A percentile compares a stretch with the other conserved stretches of the same genome.
These are phyloP conservation scores for Rhabdornis inornatus DNA, from an alignment of 2,113 vertebrate genomes.

Conservation along the genomic window DNA sequence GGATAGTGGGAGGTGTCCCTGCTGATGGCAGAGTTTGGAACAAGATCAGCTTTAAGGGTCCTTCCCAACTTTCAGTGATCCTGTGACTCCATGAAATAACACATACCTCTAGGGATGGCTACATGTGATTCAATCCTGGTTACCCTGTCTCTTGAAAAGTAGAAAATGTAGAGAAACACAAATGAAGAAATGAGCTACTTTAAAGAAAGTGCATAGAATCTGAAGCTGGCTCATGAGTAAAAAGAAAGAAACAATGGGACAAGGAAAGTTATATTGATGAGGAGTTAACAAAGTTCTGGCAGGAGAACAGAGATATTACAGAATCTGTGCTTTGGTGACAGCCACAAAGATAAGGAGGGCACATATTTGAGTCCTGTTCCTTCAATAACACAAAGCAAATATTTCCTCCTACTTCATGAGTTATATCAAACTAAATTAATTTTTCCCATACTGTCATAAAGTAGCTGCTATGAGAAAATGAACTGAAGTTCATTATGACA, in stretches of 20 bases:
- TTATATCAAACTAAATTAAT: background rate
- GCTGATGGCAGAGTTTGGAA: background rate
- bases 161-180: background rate
- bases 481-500: background rate
- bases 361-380: background rate
- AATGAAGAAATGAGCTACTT: background rate
- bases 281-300: background rate
- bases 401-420: background rate
- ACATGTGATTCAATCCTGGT: background rate
- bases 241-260: background rate
- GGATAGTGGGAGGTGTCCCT: background rate
- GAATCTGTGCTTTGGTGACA: background rate
- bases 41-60: too few relatives aligned
- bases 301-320: background rate
- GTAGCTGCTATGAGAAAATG: background rate
- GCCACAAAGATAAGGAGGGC: background rate
- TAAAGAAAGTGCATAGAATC: background rate
- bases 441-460: background rate
- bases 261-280: background rate
- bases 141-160: background rate
- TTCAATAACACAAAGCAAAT: background rate
- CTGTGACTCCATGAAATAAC: background rate
- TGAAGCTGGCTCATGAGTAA: background rate
- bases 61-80: background rate
- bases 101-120: background rate